Percentiles rank a stretch among this genome's conserved stretches.
Conservation (phyloP, 2,113 vertebrate genomes). For the Zosterops pallidus region DNA sequence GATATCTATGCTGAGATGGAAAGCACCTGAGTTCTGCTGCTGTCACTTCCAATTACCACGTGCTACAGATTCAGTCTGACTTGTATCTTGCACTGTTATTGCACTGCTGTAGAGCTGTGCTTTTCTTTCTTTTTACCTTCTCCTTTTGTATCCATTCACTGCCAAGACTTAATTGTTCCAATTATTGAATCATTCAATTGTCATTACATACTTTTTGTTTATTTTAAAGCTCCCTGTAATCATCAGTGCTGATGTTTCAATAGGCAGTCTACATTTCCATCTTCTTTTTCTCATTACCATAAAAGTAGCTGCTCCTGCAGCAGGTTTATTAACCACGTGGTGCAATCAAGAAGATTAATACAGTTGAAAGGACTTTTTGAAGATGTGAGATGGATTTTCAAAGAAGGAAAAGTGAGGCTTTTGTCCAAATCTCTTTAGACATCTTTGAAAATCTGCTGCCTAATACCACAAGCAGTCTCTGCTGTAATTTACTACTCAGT, state of each 20-base stretch:
- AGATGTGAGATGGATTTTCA: slow-evolving; percentile 7
- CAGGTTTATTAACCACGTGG: not conserved
- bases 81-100: not conserved
- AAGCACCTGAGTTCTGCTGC: slow-evolving; percentile 12
- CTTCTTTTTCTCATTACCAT: not conserved
- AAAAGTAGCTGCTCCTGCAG: not conserved
- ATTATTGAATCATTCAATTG: slow-evolving; percentile 30
- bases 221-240: not conserved
- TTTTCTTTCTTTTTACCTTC: not conserved
- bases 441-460: not conserved
- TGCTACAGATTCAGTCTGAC: not conserved
- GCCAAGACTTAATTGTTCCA: not conserved
- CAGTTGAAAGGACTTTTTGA: slow-evolving; percentile 14
- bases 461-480: not conserved
- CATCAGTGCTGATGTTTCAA: not conserved
- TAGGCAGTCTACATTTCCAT: slow-evolving; percentile 13
- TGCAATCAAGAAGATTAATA: slow-evolving; percentile 14
- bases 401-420: not conserved
- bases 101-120: not conserved
- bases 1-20: not conserved
- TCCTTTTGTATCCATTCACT: not conserved
- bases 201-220: not conserved
- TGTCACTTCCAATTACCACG: not conserved
- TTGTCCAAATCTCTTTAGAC: not conserved
- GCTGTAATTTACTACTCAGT: slow-evolving; percentile 14